These are phyloP conservation scores for Notechis scutatus DNA, from an alignment of 2,113 vertebrate genomes.

Conservation along the genomic window DNA sequence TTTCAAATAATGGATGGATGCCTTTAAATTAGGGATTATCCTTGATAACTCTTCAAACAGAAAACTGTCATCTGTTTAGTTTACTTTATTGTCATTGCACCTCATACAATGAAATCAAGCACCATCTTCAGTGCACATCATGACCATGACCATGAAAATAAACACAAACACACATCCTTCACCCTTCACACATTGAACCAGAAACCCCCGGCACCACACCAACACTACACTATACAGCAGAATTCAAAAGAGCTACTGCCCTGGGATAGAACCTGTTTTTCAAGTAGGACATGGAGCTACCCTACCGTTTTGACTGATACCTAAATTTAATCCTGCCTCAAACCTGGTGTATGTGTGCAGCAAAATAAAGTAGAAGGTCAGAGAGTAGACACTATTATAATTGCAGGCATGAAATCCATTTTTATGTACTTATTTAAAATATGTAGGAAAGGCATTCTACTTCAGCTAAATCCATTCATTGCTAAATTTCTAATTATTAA, in stretches of 20 bases:
- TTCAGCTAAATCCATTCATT: neutral
- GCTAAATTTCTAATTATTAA: neutral
- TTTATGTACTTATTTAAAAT: neutral
- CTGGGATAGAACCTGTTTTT: too few species aligned
- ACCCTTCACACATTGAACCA: too few species aligned
- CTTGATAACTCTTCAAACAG: neutral
- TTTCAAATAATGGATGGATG: neutral
- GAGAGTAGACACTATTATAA: neutral
- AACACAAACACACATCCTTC: too few species aligned
- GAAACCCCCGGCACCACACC: too few species aligned
- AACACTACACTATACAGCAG: too few species aligned
- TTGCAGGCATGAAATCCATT: neutral
- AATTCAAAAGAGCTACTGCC: too few species aligned
- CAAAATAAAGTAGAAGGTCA: neutral
- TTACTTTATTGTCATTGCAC: too few species aligned
- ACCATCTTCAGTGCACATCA: too few species aligned
- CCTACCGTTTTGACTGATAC: neutral
- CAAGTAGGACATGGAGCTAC: neutral
- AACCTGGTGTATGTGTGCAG: neutral
- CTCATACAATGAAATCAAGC: too few species aligned
- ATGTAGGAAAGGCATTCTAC: neutral
- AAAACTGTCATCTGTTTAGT: neutral
- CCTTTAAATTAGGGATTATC: neutral
- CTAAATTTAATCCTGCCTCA: neutral
- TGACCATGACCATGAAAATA: too few species aligned